Base-by-base conservation (phyloP, 2,797 vertebrate genomes). In the Bufotes viridis region DNA sequence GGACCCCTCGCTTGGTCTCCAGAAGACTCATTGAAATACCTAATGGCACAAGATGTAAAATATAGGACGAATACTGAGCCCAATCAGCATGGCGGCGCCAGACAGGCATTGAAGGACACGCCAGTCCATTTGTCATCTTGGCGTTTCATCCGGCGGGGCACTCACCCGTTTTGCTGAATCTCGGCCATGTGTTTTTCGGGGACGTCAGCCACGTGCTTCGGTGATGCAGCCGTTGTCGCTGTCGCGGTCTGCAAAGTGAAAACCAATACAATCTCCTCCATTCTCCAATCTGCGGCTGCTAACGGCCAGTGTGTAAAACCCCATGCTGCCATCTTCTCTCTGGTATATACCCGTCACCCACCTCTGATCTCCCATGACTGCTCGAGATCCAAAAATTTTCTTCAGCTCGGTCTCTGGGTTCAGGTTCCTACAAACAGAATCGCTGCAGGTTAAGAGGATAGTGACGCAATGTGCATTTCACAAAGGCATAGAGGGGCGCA, bases 321-420 rank as follows among this genome's bases (percentile, higher is more conserved):
- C 72, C 24, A 20, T 70, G 67, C 15, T 8, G 26, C 24, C n/a
- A 15, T 26, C 4, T 26, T 69, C 12, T 6, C 14, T 1, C 11
- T 6, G 24, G 11, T 6, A 24, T 24, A 26, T n/a, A 63, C 22
- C 20, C 8, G 67, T 4, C 55, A 75, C 93, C 93, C 91, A 98
- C 98, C 97, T 97, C 91, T 98, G 98, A 87, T 99, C 97, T 10
- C 98, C 98, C 1, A 99, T 94, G 90, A 99, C 96, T 3, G 98
- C 98, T 14, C 98, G 96, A 87, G 97, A 97, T 55, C 98, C 98
- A 67, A 99, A 99, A 91, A 97, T 99, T 92, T 97, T 97, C 92
- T 99, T 99, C 91, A 99, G 93, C 92, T 99, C 98, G 0, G 97
- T 99, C 91, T 99, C 98, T 87, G 98, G 96, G 93, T 99, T 99